A percentile compares a stretch with the other conserved stretches of the same genome.
Conservation (phyloP, 2,113 vertebrate species). For the Carassius auratus region DNA sequence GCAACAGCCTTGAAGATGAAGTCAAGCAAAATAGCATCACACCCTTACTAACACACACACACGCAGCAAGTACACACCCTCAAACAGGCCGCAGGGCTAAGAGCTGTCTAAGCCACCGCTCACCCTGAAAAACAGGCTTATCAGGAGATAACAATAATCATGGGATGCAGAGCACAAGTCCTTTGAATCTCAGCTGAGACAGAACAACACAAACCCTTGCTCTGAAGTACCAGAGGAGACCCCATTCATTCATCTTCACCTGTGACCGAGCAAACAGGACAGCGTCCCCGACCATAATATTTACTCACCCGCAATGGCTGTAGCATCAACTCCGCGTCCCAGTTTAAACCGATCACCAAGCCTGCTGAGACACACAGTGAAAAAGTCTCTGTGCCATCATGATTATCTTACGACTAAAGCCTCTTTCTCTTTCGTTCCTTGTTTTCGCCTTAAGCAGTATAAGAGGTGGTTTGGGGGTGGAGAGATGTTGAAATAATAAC, state of each 20-base stretch:
- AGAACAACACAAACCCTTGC: background rate
- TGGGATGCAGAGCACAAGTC: conserved; percentile 51
- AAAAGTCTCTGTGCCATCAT: conserved; percentile 22
- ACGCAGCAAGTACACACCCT: conserved; percentile 50
- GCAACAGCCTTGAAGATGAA: conserved; percentile 10
- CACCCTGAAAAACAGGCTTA: conserved; percentile 53
- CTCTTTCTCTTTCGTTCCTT: conserved; percentile 27
- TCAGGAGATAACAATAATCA: conserved; percentile 12
- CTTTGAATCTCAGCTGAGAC: background rate
- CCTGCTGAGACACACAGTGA: conserved; percentile 50
- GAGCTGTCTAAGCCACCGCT: conserved; percentile 46
- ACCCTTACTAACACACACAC: conserved; percentile 15
- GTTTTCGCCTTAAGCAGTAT: conserved; percentile 5
- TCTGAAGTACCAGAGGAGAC: background rate
- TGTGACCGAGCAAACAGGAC: conserved; percentile 1
- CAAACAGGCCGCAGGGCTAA: conserved; percentile 62
- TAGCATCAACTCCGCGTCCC: conserved; percentile 58
- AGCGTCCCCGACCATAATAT: conserved; percentile 66
- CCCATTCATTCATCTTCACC: background rate
- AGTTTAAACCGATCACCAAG: conserved; percentile 70
- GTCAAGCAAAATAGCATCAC: conserved; percentile 15
- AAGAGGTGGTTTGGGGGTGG: conserved; percentile 27
- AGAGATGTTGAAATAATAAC: conserved; percentile 33
- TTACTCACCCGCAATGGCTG: conserved; percentile 70
- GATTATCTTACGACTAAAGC: conserved; percentile 3